These are phyloP conservation scores for Heteromyza rotundicornis DNA, from an alignment of 2,888 invertebrate species.

Conservation along the genomic window DNA sequence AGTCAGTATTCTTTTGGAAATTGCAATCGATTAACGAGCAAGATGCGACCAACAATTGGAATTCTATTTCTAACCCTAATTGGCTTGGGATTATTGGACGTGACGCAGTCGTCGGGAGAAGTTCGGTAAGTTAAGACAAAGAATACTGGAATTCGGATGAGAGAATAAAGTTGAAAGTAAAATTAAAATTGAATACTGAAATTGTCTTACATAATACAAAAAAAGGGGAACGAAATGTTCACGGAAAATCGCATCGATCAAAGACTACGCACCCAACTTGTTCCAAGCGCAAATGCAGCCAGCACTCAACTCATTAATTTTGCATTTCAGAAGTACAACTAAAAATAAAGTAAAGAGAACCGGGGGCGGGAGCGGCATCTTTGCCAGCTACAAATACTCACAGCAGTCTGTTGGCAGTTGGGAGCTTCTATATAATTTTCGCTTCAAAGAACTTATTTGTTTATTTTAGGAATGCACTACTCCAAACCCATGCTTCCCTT, in stretches of 20 bases:
- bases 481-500: no score
- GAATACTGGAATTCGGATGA: no score
- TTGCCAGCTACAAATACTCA: no score
- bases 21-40: no score
- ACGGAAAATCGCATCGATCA: conserved; percentile 15
- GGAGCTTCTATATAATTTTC: background rate
- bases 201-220: background rate
- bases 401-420: background rate
- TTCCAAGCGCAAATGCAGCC: background rate
- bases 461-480: conserved; percentile 23
- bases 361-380: background rate
- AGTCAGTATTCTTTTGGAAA: no score
- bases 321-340: conserved; percentile 19
- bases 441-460: conserved; percentile 2
- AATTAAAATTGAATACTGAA: background rate
- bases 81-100: conserved; percentile 44
- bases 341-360: background rate
- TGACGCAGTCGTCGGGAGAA: conserved; percentile 42
- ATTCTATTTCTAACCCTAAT: conserved; percentile 51
- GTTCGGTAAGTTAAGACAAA: conserved; percentile 50
- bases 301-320: conserved; percentile 22
- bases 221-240: background rate
- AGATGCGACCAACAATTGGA: conserved; percentile 45
- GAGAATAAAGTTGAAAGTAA: no score
- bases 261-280: conserved; percentile 9